A percentile compares a stretch with the other conserved stretches of the same genome.
phyloP scores from a whole-genome alignment of 2,797 vertebrate genomes.

The Enteromius treurensis region DNA sequence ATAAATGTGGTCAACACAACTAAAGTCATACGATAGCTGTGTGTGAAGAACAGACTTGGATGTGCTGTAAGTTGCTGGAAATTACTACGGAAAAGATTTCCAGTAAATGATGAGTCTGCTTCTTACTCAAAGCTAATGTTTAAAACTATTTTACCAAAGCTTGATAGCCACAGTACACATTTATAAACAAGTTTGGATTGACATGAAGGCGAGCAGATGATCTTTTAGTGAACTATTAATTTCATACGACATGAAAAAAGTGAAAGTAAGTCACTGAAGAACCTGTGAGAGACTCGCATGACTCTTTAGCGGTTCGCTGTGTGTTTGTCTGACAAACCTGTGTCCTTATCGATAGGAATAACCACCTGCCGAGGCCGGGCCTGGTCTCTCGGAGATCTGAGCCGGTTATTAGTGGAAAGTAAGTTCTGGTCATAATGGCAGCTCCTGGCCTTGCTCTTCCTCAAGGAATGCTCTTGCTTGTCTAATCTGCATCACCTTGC shows the following conservation, averaged over 20 bases:
- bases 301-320: conserved; percentile 2
- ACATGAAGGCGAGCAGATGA: not conserved
- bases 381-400: conserved; percentile 69
- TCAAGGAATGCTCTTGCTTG: conserved; percentile 56
- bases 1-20: not conserved
- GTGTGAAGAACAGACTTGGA: not conserved
- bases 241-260: not conserved
- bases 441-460: conserved; percentile 42
- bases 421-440: conserved; percentile 59
- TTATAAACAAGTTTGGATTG: not conserved
- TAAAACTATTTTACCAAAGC: not conserved
- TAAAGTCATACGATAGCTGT: not conserved
- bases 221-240: not conserved
- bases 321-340: conserved; percentile 56
- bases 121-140: not conserved
- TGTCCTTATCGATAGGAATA: conserved; percentile 67
- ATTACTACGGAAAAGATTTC: not conserved
- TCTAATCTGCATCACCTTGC: conserved; percentile 58
- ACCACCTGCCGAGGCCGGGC: conserved; percentile 66
- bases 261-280: not conserved
- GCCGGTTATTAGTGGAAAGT: conserved; percentile 69
- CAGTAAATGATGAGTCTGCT: not conserved
- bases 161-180: not conserved
- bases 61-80: not conserved
- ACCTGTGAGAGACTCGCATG: conserved; percentile 4